Conservation (phyloP, 2,113 vertebrate genomes). For the Rhinolophus ferrumequinum region DNA sequence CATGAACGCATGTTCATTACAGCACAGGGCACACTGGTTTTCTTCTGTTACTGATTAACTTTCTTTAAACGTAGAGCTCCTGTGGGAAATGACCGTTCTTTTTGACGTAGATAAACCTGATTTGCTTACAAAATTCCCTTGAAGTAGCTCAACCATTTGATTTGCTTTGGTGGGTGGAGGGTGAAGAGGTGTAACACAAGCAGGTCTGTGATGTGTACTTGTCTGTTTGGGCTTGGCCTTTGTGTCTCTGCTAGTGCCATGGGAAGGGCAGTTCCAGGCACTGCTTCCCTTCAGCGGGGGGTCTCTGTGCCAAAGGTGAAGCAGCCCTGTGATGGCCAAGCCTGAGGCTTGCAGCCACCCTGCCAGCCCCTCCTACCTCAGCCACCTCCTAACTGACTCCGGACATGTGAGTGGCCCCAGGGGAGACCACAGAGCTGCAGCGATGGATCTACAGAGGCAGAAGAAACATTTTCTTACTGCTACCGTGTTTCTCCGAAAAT, state of each 20-base stretch:
- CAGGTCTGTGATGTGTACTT: neutral
- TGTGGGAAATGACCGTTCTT: neutral
- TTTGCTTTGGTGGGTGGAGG: neutral
- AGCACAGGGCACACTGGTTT: neutral
- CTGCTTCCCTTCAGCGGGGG: too few relatives aligned
- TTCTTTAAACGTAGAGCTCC: neutral
- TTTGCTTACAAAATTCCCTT: neutral
- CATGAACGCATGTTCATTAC: neutral
- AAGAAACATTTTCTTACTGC: neutral
- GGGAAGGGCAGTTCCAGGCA: neutral
- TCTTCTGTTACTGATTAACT: neutral
- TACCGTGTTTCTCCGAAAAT: too few relatives aligned
- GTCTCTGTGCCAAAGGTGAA: neutral
- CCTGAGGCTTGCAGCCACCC: fast-evolving
- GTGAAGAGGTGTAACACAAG: neutral
- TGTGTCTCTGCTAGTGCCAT: neutral
- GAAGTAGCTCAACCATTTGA: neutral
- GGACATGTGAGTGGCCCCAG: neutral
- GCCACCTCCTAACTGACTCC: neutral
- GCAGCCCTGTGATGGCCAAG: neutral
- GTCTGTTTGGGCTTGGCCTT: neutral
- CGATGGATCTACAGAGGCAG: neutral
- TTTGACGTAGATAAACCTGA: neutral
- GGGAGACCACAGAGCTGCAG: neutral
- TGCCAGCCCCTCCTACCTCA: too few relatives aligned